A percentile compares a stretch with the other conserved stretches of the same genome.
Conservation (phyloP, 2,113 vertebrate species). For the Micronycteris hirsuta region DNA sequence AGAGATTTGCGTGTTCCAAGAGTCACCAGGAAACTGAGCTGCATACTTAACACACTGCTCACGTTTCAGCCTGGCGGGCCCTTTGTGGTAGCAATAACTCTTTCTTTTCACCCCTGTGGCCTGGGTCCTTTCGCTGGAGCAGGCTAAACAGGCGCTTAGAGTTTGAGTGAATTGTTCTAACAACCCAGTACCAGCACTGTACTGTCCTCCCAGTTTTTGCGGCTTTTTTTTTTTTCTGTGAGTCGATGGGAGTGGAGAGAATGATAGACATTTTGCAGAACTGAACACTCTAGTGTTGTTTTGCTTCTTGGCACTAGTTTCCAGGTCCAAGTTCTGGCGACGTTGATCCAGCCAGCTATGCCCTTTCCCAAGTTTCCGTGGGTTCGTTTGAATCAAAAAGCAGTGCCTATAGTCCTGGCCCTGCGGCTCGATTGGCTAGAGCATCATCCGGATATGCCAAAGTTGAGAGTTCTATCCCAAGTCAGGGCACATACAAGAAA, state of each 20-base stretch:
- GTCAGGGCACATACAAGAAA: too few relatives aligned
- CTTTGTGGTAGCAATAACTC: neutral
- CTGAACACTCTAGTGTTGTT: neutral
- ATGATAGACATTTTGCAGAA: neutral
- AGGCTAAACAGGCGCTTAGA: neutral
- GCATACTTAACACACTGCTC: neutral
- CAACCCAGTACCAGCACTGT: neutral
- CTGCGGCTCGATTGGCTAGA: too few relatives aligned
- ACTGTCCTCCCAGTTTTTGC: neutral
- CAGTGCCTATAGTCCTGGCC: neutral
- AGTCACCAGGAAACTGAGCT: neutral
- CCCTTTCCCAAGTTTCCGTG: neutral
- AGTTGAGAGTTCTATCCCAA: too few relatives aligned
- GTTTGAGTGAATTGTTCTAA: neutral
- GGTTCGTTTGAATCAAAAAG: conserved; percentile 1
- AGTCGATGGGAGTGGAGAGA: neutral
- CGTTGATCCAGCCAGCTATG: neutral
- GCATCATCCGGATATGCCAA: too few relatives aligned
- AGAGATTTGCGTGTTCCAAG: neutral
- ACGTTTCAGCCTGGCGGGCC: neutral
- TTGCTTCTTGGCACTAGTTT: neutral
- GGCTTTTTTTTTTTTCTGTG: neutral
- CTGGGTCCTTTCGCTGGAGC: neutral
- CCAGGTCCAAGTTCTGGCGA: neutral
- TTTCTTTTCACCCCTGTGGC: neutral